Evolutionary conservation across 1,140 invertebrate genomes (phyloP).

Genomic region (Hycleus phaleratus): DNA sequence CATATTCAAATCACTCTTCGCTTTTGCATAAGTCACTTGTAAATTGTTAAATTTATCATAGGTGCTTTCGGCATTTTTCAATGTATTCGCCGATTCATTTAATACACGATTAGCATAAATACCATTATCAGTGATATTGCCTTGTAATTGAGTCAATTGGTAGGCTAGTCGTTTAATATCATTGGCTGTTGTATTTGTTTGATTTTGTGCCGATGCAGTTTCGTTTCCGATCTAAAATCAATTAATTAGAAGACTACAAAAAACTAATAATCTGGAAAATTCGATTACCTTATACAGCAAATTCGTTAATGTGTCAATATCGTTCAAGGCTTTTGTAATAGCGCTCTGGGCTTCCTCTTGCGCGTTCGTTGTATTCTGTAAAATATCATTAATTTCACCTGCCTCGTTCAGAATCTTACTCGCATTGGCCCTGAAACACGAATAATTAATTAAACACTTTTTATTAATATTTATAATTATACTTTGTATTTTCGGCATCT

Average conservation of each 20-base stretch:
- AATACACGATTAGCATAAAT: conserved; percentile 32
- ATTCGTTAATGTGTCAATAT: conserved; percentile 66
- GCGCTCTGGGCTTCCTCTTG: conserved; percentile 70
- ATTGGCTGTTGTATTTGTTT: conserved; percentile 24
- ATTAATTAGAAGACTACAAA: no score
- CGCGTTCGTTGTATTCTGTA: conserved; percentile 62
- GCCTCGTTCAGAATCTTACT: conserved; percentile 50
- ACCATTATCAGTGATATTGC: conserved; percentile 33
- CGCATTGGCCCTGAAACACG: conserved; percentile 38
- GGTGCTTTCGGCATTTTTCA: conserved; percentile 30
- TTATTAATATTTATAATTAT: conserved; percentile 25
- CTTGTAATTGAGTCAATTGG: conserved; percentile 29
- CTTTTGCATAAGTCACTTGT: conserved; percentile 28
- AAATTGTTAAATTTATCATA: conserved; percentile 25
- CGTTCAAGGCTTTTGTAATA: conserved; percentile 69
- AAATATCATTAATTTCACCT: conserved; percentile 49
- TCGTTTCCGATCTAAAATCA: conserved; percentile 32
- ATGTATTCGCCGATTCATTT: conserved; percentile 31
- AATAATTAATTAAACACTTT: background rate
- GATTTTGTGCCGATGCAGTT: conserved; percentile 27
- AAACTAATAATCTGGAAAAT: background rate
- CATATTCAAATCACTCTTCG: conserved; percentile 22
- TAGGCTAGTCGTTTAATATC: conserved; percentile 28
- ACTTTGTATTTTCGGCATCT: conserved; percentile 69
- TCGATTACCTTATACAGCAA: conserved; percentile 49